Evolutionary conservation across 1,140 invertebrate species (phyloP), one percentile per base, ranked within the genome.

Genomic region (Orius insidiosus): DNA sequence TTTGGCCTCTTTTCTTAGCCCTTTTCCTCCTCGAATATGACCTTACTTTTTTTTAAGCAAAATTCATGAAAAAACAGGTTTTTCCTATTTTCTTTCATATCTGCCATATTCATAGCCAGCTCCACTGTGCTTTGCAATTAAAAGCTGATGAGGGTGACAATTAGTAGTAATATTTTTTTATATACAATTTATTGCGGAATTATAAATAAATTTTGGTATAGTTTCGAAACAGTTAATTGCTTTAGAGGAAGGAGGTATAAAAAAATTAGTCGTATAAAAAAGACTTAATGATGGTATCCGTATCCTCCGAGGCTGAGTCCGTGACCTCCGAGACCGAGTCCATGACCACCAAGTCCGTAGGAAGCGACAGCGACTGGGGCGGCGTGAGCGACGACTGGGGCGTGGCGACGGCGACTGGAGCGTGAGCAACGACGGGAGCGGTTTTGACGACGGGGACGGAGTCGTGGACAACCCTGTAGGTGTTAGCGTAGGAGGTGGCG

Each of bases 401-500:
- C 11, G n/a, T n/a, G 18, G 11, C 13, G 11, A 35, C 7, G 41
- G 19, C 31, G 18, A 36, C 30, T 9, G 35, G 45, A 11, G 31
- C 35, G 16, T 30, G 35, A n/a, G 5, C 19, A 16, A 19, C 10
- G 44, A 11, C 33, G 41, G 34, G 18, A 10, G 44, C 18, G 35
- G 40, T 15, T 24, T 34, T 34, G 14, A 47, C 48, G 31, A 45
- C 37, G 3, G 43, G 19, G 13, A 38, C 40, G 9, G 47, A 41
- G 36, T 44, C 18, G 24, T 39, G 24, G 14, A 47, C 46, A 2
- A 38, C 30, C 10, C 36, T 13, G 37, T 41, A 40, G 11, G 46
- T 24, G 38, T 39, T 40, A 30, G 46, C 19, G 30, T 40, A 40
- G 19, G 46, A 40, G 9, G 46, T 40, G 10, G 46, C 46, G 6